phyloP scores from a whole-genome alignment of 2,113 vertebrate genomes.

The Rafetus swinhoei region DNA sequence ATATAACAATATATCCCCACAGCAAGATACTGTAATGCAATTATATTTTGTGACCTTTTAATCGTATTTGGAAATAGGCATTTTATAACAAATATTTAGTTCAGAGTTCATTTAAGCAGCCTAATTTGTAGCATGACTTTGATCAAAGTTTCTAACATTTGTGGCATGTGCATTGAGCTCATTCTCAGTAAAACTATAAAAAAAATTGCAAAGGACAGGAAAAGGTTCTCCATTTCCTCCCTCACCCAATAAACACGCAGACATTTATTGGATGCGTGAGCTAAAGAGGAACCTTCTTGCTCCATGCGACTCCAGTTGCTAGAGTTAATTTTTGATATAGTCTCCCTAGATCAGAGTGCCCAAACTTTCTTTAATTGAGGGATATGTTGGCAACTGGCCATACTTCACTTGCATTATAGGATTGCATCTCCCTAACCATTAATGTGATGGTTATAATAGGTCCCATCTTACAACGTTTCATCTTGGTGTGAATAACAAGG shows the following conservation, averaged over 20 bases:
- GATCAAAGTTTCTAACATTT: background rate
- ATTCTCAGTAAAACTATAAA: background rate
- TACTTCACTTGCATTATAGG: background rate
- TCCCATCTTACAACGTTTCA: background rate
- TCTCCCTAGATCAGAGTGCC: background rate
- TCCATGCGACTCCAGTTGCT: background rate
- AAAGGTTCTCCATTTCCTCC: background rate
- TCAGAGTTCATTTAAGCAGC: background rate
- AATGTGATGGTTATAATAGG: background rate
- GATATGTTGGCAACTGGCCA: background rate
- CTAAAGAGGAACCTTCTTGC: background rate
- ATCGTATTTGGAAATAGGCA: fast-evolving
- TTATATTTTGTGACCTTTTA: background rate
- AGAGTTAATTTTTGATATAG: background rate
- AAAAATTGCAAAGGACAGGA: background rate
- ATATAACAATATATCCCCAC: background rate
- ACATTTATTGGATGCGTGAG: background rate
- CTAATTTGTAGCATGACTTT: background rate
- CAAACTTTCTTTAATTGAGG: background rate
- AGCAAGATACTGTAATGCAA: fast-evolving
- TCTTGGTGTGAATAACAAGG: background rate
- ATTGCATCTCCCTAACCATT: background rate
- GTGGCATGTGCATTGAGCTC: background rate
- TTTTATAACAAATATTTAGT: background rate
- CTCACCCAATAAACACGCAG: background rate